These are phyloP conservation scores for Galago senegalensis DNA, from an alignment of 2,797 vertebrate species.

Conservation along the genomic window DNA sequence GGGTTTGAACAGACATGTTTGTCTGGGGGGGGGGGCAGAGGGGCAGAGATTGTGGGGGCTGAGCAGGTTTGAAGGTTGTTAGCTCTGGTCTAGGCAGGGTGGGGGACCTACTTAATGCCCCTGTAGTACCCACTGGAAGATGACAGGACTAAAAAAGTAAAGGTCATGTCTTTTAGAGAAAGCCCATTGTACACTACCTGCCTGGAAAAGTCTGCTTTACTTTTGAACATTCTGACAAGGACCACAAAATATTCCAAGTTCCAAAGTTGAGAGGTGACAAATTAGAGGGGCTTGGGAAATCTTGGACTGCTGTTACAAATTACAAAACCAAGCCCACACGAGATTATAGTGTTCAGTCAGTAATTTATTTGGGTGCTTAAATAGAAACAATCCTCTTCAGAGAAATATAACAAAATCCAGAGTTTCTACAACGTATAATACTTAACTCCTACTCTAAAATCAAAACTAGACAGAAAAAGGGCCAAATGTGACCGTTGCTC, in stretches of 20 bases:
- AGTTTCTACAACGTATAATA: neutral
- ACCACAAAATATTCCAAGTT: neutral
- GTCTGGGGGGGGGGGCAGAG: neutral
- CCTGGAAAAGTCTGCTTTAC: neutral
- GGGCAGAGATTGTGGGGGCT: too few species aligned
- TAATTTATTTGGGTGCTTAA: neutral
- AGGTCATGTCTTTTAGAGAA: neutral
- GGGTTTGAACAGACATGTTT: too few species aligned
- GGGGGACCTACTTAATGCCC: neutral
- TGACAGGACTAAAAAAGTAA: too few species aligned
- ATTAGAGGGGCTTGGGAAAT: neutral
- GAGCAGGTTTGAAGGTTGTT: too few species aligned
- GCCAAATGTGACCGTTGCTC: neutral
- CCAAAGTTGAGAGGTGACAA: neutral
- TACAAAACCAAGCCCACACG: rapidly evolving
- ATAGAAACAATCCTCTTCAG: neutral
- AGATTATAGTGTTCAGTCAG: too few species aligned
- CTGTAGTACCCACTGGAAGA: neutral
- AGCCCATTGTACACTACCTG: neutral
- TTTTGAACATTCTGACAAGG: too few species aligned
- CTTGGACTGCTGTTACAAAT: neutral
- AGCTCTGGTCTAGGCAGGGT: rapidly evolving
- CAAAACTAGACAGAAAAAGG: neutral
- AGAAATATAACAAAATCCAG: neutral
- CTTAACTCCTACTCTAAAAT: neutral